Percentiles rank a stretch among this genome's conserved stretches.
Evolutionary conservation across 1,140 invertebrate species (phyloP).

Genomic region (Saccostrea cuccullata): DNA sequence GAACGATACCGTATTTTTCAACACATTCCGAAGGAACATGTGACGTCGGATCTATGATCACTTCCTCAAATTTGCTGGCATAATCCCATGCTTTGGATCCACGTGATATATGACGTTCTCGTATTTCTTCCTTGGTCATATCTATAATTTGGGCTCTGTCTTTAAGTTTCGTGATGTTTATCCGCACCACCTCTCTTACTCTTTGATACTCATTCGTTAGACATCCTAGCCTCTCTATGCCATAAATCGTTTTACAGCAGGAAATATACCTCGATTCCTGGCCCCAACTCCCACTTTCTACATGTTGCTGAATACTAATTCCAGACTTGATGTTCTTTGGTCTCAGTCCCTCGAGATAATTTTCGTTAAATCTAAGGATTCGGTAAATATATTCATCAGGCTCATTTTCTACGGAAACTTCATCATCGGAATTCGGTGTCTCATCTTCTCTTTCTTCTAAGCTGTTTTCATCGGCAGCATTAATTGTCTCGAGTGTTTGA

Average conservation of each 20-base stretch:
- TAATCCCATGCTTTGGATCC: neutral
- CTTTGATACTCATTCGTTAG: neutral
- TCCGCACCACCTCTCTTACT: neutral
- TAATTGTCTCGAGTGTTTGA: no score
- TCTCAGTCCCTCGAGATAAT: neutral
- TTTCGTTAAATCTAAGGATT: neutral
- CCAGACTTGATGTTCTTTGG: neutral
- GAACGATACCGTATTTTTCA: neutral
- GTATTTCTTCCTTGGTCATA: neutral
- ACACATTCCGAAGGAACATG: neutral
- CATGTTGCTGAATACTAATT: neutral
- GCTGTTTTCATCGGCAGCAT: no score
- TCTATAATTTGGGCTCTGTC: neutral
- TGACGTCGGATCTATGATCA: neutral
- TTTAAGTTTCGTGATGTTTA: neutral
- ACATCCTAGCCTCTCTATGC: neutral
- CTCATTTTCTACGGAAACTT: neutral
- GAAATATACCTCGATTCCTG: neutral
- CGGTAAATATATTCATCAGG: neutral
- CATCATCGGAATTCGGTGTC: neutral
- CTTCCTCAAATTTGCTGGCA: neutral
- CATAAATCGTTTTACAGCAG: neutral
- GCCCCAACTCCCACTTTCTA: neutral
- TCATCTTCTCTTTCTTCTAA: no score
- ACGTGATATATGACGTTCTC: neutral